Base-by-base conservation (phyloP, 2,797 vertebrate species). In the Tympanoctomys barrerae region DNA sequence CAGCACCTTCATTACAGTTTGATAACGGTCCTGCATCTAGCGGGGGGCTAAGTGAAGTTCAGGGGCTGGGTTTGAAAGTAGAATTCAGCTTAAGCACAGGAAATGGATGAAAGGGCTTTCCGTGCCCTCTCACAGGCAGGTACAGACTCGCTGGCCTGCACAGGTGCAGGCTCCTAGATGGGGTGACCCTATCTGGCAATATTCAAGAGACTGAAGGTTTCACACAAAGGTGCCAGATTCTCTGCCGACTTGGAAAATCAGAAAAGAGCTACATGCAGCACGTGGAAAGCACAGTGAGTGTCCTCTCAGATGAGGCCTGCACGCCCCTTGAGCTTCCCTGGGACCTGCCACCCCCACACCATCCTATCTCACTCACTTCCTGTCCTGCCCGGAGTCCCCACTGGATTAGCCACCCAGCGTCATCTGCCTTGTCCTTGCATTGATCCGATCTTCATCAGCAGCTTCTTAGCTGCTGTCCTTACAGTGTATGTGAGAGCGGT, bases 401-500 rank as follows among this genome's bases (percentile, higher is more conserved):
- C 0, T 19, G 0, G 5, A 0, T 16, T 4, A 21, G 28, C 64
- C n/a, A 36, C 7, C 7, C 12, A 8, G 10, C 36, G 26, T 70
- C 19, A 26, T 28, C 0, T 5, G 19, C 16, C 42, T n/a, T 14
- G 42, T 31, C n/a, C 77, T 11, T 42, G 21, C 3, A 3, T 18
- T 26, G 18, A 3, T 94, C 46, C 21, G 7, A 19, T 21, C 42
- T 36, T 61, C 42, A 11, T 13, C 64, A 28, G 7, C n/a, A 4
- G 28, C 54, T 49, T 83, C 62, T 52, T 36, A 73, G 54, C 18
- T 39, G 59, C 21, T 10, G 1, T 7, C 8, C 0, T 3, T 0
- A 24, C 8, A 2, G 2, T 0, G 0, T 24, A 3, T 1, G 42
- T 36, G 66, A n/a, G 21, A 10, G 2, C 0, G 14, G 36, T 33